Conservation (phyloP, 1,140 invertebrate species). For the Drosophila tropicalis region DNA sequence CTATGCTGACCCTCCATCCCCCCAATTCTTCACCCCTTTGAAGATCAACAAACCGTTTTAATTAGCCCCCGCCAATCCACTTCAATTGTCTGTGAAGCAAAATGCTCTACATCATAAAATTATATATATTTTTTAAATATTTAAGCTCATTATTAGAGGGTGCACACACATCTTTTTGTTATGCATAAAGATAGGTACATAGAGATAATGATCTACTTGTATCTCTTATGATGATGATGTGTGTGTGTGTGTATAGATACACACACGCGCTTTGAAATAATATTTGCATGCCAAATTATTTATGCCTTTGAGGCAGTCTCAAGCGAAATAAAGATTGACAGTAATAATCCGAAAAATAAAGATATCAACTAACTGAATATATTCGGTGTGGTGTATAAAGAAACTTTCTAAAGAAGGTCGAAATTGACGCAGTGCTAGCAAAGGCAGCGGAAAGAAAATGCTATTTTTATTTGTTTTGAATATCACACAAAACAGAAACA, state of each 20-base stretch:
- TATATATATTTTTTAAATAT: slow-evolving; percentile 63
- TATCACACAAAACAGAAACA: too few species aligned
- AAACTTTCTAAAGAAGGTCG: too few species aligned
- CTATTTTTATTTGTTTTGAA: too few species aligned
- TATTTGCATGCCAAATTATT: slow-evolving; percentile 50
- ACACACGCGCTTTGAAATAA: slow-evolving; percentile 27
- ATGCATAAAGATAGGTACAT: slow-evolving; percentile 32
- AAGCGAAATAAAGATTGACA: slow-evolving; percentile 19
- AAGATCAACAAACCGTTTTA: slow-evolving; percentile 44
- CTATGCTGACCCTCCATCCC: slow-evolving; percentile 9
- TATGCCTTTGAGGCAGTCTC: slow-evolving; percentile 19
- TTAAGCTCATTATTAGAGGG: slow-evolving; percentile 79
- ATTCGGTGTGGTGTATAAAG: too few species aligned
- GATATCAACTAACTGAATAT: not conserved
- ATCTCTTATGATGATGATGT: slow-evolving; percentile 26
- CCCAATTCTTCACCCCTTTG: not conserved
- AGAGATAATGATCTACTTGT: slow-evolving; percentile 31
- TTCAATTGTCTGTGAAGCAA: slow-evolving; percentile 58
- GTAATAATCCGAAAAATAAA: slow-evolving; percentile 1
- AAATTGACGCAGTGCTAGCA: too few species aligned
- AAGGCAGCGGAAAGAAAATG: too few species aligned
- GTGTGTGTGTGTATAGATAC: not conserved
- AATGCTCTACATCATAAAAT: slow-evolving; percentile 55
- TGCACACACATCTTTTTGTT: slow-evolving; percentile 51
- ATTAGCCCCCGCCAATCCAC: slow-evolving; percentile 58